Evolutionary conservation across 1,140 invertebrate genomes (phyloP), one percentile per base, ranked within the genome.

Genomic region (Triops cancriformis): DNA sequence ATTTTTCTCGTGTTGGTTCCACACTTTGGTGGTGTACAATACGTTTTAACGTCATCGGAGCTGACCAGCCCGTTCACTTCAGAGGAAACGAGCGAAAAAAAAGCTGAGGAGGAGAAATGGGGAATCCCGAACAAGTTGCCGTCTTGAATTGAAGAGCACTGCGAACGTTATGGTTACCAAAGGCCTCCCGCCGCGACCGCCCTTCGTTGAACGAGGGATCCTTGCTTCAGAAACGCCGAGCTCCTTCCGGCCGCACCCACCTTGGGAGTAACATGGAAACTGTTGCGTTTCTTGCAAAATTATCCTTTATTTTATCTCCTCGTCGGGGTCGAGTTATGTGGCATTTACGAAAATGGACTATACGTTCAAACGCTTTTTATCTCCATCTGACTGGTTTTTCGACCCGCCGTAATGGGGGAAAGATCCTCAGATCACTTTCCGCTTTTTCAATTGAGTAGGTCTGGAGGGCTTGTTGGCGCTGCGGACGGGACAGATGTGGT

Each of bases 241-340:
- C 51, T 64, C 51, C 51, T 64, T 64, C 51, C 51, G 51, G 51
- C 51, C 51, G 51, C 51, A 64, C 51, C 51, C 51, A 64, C 51
- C 51, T 64, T 64, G 10, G 18, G 6, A 18, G 14, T 64, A 64
- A 64, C 51, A 64, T 64, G 51, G 14, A 64, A 18, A 64, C 51
- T 64, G 1, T 64, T 64, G 51, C 51, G 6, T 64, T 64, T 64
- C 51, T 23, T n/a, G 23, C 51, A 64, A 64, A 64, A 64, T n/a
- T 64, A 64, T 6, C 51, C 23, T 64, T 11, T n/a, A 64, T 64
- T 64, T 64, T 64, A n/a, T 64, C 18, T 23, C 2, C 23, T 23
- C 2, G 14, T 14, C n/a, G 51, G 14, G 51, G 11, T 23, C 51
- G 3, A 64, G 51, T 64, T 64, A 64, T 64, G 51, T 64, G 51